phyloP scores from a whole-genome alignment of 2,113 vertebrate genomes.

The Eulemur macaco region DNA sequence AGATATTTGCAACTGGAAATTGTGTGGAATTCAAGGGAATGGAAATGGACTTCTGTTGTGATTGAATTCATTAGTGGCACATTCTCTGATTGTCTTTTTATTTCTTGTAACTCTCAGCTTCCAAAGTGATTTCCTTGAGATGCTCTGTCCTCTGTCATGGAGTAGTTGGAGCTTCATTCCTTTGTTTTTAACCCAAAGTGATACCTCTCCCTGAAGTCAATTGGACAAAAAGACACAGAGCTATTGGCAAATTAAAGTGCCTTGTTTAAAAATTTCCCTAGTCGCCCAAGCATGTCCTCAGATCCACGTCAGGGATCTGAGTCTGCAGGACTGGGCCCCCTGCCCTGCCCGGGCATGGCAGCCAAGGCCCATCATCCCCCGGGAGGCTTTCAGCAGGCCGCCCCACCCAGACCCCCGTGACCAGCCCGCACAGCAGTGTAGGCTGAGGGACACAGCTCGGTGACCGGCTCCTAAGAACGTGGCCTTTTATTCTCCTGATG shows the following conservation, averaged over 20 bases:
- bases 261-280: neutral
- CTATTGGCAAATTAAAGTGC: neutral
- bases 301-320: rapidly evolving
- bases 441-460: rapidly evolving
- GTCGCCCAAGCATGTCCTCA: neutral
- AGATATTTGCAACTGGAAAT: slow-evolving; percentile 80
- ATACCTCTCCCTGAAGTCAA: slow-evolving; percentile 17
- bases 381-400: neutral
- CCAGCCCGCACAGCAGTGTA: rapidly evolving
- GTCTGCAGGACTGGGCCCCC: neutral
- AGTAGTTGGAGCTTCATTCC: neutral
- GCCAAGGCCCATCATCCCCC: neutral
- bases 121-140: slow-evolving; percentile 65
- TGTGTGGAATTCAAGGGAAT: slow-evolving; percentile 73
- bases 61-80: slow-evolving; percentile 80
- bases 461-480: neutral
- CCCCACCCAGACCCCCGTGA: neutral
- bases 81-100: slow-evolving; percentile 72
- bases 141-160: slow-evolving; percentile 35
- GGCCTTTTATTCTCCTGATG: slow-evolving; percentile 23
- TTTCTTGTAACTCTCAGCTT: slow-evolving; percentile 60
- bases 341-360: neutral
- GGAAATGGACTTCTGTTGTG: slow-evolving; percentile 78
- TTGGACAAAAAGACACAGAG: slow-evolving; percentile 20
- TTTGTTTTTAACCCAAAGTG: neutral